Evolutionary conservation across 2,797 vertebrate genomes (phyloP), one percentile per base, ranked within the genome.

Genomic region (Leptatherina wallacei): DNA sequence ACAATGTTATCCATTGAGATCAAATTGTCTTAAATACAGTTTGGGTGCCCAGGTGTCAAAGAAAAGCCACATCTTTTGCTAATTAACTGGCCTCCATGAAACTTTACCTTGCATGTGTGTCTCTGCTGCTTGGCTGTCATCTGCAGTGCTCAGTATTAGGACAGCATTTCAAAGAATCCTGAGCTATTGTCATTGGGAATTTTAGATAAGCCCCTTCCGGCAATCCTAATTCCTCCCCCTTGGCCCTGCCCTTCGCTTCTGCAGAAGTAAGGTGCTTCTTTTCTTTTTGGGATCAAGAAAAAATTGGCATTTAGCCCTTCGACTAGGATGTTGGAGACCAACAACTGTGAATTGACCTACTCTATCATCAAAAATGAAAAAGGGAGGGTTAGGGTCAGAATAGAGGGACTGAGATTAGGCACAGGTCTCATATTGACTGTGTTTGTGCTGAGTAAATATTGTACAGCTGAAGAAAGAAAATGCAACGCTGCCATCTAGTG

Each of bases 401-500:
- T n/a, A 13, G 49, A 24, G 49, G 22, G 5, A 13, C 11, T 52
- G 49, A 11, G 49, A 24, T 52, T 52, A 5, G 22, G 12, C 11
- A 27, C 24, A 55, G 14, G 6, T 30, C 60, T 54, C 42, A 4
- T 35, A 8, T 38, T 16, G 2, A 14, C 18, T 30, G 1, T 30
- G 1, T 29, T 44, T 59, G 38, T 63, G 11, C 24, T 3, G 1
- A 27, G 27, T 24, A 4, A 5, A 29, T 42, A 22, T 24, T 10
- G 16, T 22, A 35, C 16, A 55, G 44, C 3, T 29, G 55, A 6
- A 10, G 13, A 55, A n/a, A 0, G 20, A 24, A 40, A 38, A 33
- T 22, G 8, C 58, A 13, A 77, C 54, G 44, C 68, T 83, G 73
- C 69, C 86, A 83, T 70, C 84, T 92, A 77, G 80, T 87, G 79